These are phyloP conservation scores for Neogale vison DNA, from an alignment of 2,113 vertebrate genomes.

Conservation along the genomic window DNA sequence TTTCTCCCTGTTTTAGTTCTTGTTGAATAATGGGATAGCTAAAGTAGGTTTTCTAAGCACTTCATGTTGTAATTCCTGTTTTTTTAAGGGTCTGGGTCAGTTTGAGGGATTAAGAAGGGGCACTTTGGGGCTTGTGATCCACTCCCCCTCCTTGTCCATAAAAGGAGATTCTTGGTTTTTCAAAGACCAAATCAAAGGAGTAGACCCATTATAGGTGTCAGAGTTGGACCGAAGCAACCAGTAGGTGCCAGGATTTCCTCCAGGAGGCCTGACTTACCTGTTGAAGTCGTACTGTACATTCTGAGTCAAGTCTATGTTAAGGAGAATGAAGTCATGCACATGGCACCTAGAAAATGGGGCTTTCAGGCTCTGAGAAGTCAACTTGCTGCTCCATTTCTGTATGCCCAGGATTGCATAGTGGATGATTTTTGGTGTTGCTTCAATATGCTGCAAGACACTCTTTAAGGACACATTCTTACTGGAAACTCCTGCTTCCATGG, in stretches of 20 bases:
- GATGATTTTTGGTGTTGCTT: constrained; percentile 94
- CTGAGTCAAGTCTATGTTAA: constrained; percentile 97
- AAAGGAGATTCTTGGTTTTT: not conserved
- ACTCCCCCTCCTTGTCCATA: not conserved
- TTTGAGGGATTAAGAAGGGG: not conserved
- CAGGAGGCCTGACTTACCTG: constrained; percentile 86
- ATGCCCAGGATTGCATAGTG: constrained; percentile 94
- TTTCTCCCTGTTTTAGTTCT: not conserved
- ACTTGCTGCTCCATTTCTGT: constrained; percentile 93
- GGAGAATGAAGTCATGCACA: constrained; percentile 94
- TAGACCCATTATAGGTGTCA: not conserved
- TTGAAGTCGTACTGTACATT: constrained; percentile 98
- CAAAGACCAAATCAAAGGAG: not conserved
- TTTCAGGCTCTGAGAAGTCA: constrained; percentile 81
- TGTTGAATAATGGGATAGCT: not conserved
- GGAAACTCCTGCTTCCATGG: constrained; percentile 83
- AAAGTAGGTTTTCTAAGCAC: not conserved
- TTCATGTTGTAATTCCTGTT: not conserved
- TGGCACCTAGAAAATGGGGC: constrained; percentile 93
- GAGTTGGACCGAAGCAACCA: not conserved
- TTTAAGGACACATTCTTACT: constrained; percentile 94
- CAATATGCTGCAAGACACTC: constrained; percentile 93
- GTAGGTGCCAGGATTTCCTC: not conserved
- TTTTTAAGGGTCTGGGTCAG: not conserved
- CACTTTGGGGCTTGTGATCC: not conserved